Base-by-base conservation (phyloP, 2,797 vertebrate genomes). In the Lagorchestes hirsutus region DNA sequence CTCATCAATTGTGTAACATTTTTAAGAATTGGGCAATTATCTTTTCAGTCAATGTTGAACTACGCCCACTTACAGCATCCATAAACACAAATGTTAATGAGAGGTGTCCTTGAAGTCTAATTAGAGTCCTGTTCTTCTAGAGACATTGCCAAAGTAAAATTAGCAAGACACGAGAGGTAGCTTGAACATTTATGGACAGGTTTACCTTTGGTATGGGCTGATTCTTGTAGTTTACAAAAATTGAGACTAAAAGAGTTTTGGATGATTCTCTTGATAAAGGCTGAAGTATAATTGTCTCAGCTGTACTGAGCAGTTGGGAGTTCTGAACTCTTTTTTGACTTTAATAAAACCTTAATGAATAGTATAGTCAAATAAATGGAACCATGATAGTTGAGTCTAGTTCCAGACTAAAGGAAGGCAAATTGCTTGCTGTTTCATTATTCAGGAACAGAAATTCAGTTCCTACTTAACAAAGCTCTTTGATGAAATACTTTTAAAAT, bases 401-500 rank as follows among this genome's bases (percentile, higher is more conserved):
- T 28, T 4, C 55, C 52, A 4, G 59, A 6, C 31, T 91, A 95
- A 93, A 29, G 2, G 52, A 94, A 96, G 56, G 93, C 82, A 94
- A 54, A 93, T 55, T 58, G 9, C 40, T 46, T 82, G 40, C 22
- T 24, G 46, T 82, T 82, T 82, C 74, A 46, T 82, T 82, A 46
- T 82, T 46, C 74, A 82, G 74, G 74, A 24, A 82, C 27, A 9
- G 74, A 46, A 82, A 82, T 82, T 46, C 90, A 92, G 96, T 92
- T 31, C 82, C 46, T 50, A 27, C 3, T 97, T 14, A 74, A 74
- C 22, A 62, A 90, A 54, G 62, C 54, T 92, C 95, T 50, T 90
- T 34, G 91, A 93, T 90, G 54, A 95, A 96, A 93, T 93, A 22
- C 27, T 55, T 95, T 96, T 91, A 58, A 95, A 74, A 82, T 4